phyloP scores from a whole-genome alignment of 2,797 vertebrate species.

The Platyrinchus mystaceus region DNA sequence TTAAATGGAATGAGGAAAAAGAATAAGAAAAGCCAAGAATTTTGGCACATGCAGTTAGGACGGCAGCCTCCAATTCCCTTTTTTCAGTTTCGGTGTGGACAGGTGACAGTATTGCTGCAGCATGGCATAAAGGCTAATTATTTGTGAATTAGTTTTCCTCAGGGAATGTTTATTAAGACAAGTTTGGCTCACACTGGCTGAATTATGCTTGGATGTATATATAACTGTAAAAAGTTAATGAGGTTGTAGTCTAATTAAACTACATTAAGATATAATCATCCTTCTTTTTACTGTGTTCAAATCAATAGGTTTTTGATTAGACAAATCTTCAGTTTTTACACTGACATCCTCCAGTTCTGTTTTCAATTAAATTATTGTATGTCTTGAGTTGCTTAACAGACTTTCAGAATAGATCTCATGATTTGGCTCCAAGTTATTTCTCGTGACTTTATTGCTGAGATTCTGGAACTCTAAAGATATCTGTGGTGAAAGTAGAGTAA shows the following conservation, averaged over 20 bases:
- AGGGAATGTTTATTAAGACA: neutral
- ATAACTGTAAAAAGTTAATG: neutral
- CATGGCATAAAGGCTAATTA: neutral
- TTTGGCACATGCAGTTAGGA: neutral
- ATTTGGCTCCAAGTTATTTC: neutral
- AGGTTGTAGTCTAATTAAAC: neutral
- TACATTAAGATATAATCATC: neutral
- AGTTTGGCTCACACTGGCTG: neutral
- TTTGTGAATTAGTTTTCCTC: neutral
- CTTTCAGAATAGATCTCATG: neutral
- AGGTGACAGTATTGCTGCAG: neutral
- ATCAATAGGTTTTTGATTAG: neutral
- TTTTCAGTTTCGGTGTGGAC: neutral
- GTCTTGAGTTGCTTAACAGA: neutral
- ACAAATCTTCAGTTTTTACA: neutral
- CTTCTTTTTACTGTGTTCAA: neutral
- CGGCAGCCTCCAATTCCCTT: neutral
- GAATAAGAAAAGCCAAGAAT: neutral
- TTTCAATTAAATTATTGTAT: neutral
- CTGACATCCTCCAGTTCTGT: neutral
- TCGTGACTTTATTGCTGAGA: neutral
- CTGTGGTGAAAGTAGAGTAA: neutral
- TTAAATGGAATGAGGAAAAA: neutral
- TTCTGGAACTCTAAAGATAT: neutral
- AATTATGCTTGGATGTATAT: neutral